A percentile compares a stretch with the other conserved stretches of the same genome.
Evolutionary conservation across 2,888 invertebrate genomes (phyloP).

Genomic region (Schizotus pectinicornis): DNA sequence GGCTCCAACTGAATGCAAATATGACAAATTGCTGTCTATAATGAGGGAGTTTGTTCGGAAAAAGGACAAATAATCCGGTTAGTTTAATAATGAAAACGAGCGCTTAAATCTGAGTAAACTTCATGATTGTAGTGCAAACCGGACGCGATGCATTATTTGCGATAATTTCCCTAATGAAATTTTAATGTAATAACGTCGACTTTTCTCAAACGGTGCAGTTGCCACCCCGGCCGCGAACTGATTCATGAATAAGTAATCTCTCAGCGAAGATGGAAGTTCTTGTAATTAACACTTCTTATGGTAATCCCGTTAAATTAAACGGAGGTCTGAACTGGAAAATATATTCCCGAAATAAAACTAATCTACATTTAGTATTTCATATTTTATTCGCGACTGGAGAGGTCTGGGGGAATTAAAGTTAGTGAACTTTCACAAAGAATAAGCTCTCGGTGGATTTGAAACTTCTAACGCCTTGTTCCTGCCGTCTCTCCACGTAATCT

Average conservation of each 20-base stretch:
- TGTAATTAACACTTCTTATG: conserved; percentile 54
- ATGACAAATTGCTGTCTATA: no score
- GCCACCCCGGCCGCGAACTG: conserved; percentile 34
- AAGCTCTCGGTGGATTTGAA: conserved; percentile 42
- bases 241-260: conserved; percentile 50
- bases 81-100: no score
- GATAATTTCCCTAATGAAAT: conserved; percentile 33
- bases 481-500: conserved; percentile 41
- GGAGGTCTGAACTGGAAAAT: conserved; percentile 48
- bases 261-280: conserved; percentile 39
- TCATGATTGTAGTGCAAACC: conserved; percentile 8
- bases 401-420: conserved; percentile 31
- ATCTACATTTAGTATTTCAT: conserved; percentile 53
- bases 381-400: conserved; percentile 39
- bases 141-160: conserved; percentile 24
- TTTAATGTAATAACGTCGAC: conserved; percentile 32
- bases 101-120: no score
- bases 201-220: conserved; percentile 30
- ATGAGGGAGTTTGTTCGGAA: no score
- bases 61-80: no score
- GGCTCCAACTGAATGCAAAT: no score
- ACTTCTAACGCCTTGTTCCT: conserved; percentile 32
- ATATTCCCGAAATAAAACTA: conserved; percentile 52
- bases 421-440: conserved; percentile 34
- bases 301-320: conserved; percentile 52